Evolutionary conservation across 1,140 invertebrate genomes (phyloP).

Genomic region (Tachypleus tridentatus): DNA sequence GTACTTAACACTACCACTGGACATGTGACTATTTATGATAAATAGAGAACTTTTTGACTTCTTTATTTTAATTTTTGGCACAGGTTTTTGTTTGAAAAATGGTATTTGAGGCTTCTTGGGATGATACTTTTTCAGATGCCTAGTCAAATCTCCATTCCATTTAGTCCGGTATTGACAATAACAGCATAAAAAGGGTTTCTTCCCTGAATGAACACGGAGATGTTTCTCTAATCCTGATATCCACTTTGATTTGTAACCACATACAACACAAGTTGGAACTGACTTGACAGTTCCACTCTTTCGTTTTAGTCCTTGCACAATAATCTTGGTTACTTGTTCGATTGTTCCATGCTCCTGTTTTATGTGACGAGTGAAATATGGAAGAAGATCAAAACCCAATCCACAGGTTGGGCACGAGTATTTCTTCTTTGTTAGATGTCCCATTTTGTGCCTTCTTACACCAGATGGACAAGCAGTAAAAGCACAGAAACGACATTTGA

Average conservation of each 20-base stretch:
- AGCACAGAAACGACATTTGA: too few relatives aligned
- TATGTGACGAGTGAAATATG: conserved; percentile 17
- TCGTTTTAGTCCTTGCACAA: too few relatives aligned
- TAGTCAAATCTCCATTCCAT: conserved; percentile 38
- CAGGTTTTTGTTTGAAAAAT: too few relatives aligned
- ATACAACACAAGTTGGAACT: conserved; percentile 56
- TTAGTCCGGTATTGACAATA: conserved; percentile 36
- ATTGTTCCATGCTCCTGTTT: too few relatives aligned
- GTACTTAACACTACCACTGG: too few relatives aligned
- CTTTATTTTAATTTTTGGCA: too few relatives aligned
- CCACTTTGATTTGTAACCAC: conserved; percentile 67
- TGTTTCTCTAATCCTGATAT: conserved; percentile 62
- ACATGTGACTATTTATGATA: too few relatives aligned
- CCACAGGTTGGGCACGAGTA: conserved; percentile 20
- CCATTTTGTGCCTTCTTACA: conserved; percentile 34
- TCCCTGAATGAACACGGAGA: conserved; percentile 49
- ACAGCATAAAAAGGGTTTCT: conserved; percentile 34
- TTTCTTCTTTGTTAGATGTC: conserved; percentile 14
- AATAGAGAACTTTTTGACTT: too few relatives aligned
- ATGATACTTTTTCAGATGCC: conserved; percentile 37
- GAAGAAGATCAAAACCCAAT: conserved; percentile 17
- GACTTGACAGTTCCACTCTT: too few relatives aligned
- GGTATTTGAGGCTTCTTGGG: too few relatives aligned
- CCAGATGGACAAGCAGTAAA: too few relatives aligned
- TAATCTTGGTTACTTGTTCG: too few relatives aligned